Conservation (phyloP, 1,140 invertebrate genomes). For the Drosophila kikkawai region DNA sequence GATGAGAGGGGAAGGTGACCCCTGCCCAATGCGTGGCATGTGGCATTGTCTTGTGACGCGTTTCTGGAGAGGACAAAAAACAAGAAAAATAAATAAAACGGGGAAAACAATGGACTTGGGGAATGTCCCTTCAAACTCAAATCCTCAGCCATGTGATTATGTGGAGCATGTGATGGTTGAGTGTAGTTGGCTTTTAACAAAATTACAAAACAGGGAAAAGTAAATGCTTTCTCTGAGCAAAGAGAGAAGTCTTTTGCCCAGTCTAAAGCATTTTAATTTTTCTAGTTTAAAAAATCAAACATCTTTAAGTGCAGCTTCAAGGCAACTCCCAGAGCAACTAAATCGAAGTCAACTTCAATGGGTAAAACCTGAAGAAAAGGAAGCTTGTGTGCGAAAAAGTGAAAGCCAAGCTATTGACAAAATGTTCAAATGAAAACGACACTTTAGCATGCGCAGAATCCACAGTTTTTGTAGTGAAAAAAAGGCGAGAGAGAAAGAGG, state of each 20-base stretch:
- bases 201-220: conserved; percentile 55
- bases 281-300: too few species aligned
- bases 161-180: conserved; percentile 25
- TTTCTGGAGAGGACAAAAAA: conserved; percentile 1
- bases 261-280: not conserved
- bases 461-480: conserved; percentile 1
- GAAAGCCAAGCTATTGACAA: conserved; percentile 55
- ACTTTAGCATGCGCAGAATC: conserved; percentile 50
- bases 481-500: not conserved
- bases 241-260: too few species aligned
- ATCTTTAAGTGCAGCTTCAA: conserved; percentile 3
- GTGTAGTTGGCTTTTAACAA: conserved; percentile 70
- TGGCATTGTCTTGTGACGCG: conserved; percentile 35
- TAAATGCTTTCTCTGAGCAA: not conserved
- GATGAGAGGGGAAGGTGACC: conserved; percentile 59
- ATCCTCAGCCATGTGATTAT: conserved; percentile 48
- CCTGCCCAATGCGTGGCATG: conserved; percentile 58
- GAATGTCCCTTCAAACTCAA: conserved; percentile 10
- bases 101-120: conserved; percentile 59
- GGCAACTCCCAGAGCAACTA: conserved; percentile 7
- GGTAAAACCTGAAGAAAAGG: conserved; percentile 1
- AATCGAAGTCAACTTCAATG: conserved; percentile 36
- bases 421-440: conserved; percentile 51
- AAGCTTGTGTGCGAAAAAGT: conserved; percentile 50
- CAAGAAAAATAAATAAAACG: not conserved